Evolutionary conservation across 1,140 invertebrate species (phyloP).

Genomic region (Papilio dardanus): DNA sequence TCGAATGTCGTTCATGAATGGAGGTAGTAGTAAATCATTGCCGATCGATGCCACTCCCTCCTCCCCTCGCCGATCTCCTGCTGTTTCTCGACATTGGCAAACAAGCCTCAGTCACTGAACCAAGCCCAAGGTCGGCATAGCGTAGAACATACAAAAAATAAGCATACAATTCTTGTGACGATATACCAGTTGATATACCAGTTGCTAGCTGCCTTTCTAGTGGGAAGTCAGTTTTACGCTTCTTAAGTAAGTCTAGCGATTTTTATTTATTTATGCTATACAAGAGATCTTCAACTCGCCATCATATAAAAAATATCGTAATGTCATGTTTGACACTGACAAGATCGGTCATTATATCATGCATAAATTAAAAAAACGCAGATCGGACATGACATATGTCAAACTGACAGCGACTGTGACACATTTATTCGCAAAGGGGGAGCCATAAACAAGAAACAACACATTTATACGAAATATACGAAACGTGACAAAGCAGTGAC

Average conservation of each 20-base stretch:
- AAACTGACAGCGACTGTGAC: too few relatives aligned
- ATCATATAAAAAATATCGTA: too few relatives aligned
- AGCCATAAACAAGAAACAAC: too few relatives aligned
- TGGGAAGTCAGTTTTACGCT: not conserved
- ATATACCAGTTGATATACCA: not conserved
- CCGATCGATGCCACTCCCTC: conserved; percentile 44
- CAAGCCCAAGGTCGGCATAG: conserved; percentile 2
- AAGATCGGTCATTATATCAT: too few relatives aligned
- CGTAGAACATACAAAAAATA: conserved; percentile 9
- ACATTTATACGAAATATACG: too few relatives aligned
- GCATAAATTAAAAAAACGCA: too few relatives aligned
- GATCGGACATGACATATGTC: too few relatives aligned
- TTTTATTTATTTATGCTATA: not conserved
- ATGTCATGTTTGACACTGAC: too few relatives aligned
- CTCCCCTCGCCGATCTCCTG: not conserved
- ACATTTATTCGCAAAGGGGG: too few relatives aligned
- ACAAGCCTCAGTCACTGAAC: conserved; percentile 39
- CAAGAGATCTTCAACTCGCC: not conserved
- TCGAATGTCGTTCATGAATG: conserved; percentile 57
- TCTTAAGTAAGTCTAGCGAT: not conserved
- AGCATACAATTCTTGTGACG: not conserved
- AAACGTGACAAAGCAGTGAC: too few relatives aligned
- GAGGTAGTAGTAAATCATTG: conserved; percentile 55
- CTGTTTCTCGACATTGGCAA: conserved; percentile 30
- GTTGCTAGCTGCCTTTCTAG: not conserved